phyloP scores from a whole-genome alignment of 1,140 invertebrate genomes.

The Apolygus lucorum region DNA sequence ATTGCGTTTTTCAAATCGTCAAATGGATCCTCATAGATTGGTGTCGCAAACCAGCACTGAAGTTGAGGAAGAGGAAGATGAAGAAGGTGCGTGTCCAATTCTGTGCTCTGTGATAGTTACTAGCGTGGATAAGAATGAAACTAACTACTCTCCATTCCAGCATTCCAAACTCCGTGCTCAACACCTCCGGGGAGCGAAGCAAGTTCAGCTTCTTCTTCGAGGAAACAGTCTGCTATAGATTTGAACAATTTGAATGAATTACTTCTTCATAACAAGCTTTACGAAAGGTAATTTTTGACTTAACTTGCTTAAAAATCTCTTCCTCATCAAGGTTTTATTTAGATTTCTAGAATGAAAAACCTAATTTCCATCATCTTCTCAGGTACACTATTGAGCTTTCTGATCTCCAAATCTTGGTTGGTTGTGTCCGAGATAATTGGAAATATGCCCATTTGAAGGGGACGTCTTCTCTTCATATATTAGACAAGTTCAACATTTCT shows the following conservation, averaged over 20 bases:
- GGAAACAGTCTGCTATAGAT: conserved; percentile 33
- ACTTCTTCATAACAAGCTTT: conserved; percentile 61
- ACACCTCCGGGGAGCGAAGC: conserved; percentile 74
- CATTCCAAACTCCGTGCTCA: conserved; percentile 85
- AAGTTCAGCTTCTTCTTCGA: conserved; percentile 37
- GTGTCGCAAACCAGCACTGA: conserved; percentile 37
- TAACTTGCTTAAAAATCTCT: neutral
- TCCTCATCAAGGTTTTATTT: too few relatives aligned
- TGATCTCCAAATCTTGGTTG: conserved; percentile 81
- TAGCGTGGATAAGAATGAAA: conserved; percentile 30
- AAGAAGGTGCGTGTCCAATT: conserved; percentile 31
- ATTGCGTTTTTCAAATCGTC: conserved; percentile 60
- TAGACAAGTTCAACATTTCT: conserved; percentile 86
- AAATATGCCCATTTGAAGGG: conserved; percentile 73
- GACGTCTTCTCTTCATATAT: conserved; percentile 71
- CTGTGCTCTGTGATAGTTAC: neutral
- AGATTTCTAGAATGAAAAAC: too few relatives aligned
- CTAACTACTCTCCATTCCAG: conserved; percentile 30
- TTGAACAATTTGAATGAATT: conserved; percentile 48
- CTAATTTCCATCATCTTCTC: too few relatives aligned
- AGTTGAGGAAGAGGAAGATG: conserved; percentile 39
- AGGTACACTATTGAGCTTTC: conserved; percentile 74
- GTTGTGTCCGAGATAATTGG: conserved; percentile 81
- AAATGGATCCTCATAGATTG: conserved; percentile 35
- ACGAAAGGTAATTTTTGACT: conserved; percentile 48